Conservation (phyloP, 2,113 vertebrate species). For the Carassius gibelio region DNA sequence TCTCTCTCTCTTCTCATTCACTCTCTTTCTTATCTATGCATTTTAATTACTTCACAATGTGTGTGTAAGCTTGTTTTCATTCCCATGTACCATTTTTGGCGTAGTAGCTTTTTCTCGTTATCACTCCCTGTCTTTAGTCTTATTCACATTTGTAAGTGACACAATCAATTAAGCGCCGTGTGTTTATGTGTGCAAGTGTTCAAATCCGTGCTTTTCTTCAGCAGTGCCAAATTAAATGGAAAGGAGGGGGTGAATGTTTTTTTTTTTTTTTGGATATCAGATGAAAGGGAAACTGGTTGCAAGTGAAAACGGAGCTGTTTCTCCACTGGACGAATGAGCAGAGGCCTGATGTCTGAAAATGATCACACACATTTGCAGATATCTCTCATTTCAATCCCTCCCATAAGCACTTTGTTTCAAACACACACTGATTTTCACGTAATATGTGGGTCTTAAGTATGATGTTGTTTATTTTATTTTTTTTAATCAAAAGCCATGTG, state of each 20-base stretch:
- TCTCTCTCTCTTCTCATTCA: conserved; percentile 41
- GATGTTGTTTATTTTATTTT: neutral
- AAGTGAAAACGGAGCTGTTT: conserved; percentile 41
- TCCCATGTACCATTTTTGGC: conserved; percentile 57
- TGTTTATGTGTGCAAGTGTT: conserved; percentile 40
- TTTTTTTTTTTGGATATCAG: conserved; percentile 43
- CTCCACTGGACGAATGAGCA: conserved; percentile 28
- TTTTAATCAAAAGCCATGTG: neutral
- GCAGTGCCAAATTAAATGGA: conserved; percentile 34
- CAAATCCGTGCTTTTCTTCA: conserved; percentile 42
- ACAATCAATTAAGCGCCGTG: conserved; percentile 52
- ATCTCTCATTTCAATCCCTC: conserved; percentile 39
- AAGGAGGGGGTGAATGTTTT: conserved; percentile 33
- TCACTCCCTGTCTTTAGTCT: conserved; percentile 56
- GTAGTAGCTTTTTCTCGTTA: conserved; percentile 42
- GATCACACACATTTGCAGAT: conserved; percentile 2
- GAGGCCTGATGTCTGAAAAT: conserved; percentile 28
- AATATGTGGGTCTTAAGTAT: neutral
- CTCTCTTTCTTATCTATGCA: conserved; percentile 50
- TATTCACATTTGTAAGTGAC: conserved; percentile 59
- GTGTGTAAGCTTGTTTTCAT: conserved; percentile 58
- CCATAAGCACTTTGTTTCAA: neutral
- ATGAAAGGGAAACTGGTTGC: conserved; percentile 47
- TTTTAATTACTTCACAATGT: conserved; percentile 63
- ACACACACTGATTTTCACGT: neutral